Evolutionary conservation across 2,797 vertebrate species (phyloP), one percentile per base, ranked within the genome.

Genomic region (Ceyx erithaca): DNA sequence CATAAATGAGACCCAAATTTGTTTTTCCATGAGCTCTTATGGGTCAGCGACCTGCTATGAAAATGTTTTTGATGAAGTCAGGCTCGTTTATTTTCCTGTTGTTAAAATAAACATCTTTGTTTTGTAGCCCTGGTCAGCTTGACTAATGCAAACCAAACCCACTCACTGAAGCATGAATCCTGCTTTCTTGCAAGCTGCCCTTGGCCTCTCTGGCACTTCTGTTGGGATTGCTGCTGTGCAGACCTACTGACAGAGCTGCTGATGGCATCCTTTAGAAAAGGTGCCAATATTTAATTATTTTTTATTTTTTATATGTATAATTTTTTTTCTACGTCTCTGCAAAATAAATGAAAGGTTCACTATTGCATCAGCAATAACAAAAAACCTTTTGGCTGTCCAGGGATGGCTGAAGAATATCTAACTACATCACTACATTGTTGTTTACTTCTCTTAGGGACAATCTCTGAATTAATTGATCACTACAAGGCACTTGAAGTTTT

Each of bases 201-300:
- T 95, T 92, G 69, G 90, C 90, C 62, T 83, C 90, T 79, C 73
- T 66, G 55, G 58, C 63, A 71, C 92, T 91, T 19, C 35, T 85
- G 82, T 75, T 90, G 96, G 91, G 95, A 94, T 95, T 97, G 93
- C 96, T 96, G 94, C 94, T 94, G 96, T 83, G 95, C 92, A 95
- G 84, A 72, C 78, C 93, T 80, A 87, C 52, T 96, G 95, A 95
- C 95, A 95, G 95, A 96, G 89, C 84, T 86, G 93, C 89, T 97
- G 95, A 96, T 90, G 72, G 93, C 85, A 96, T 97, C 97, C 96
- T 93, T 64, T 69, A 68, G 48, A 96, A 94, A 84, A 96, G 67
- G 28, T 40, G 41, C 23, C 70, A 88, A 58, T 37, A 37, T 37
- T 37, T 14, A 37, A 14, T 14, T 37, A 37, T 37, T 37, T 37